Evolutionary conservation across 2,888 invertebrate genomes (phyloP).

Genomic region (Drosophila kanekoi): DNA sequence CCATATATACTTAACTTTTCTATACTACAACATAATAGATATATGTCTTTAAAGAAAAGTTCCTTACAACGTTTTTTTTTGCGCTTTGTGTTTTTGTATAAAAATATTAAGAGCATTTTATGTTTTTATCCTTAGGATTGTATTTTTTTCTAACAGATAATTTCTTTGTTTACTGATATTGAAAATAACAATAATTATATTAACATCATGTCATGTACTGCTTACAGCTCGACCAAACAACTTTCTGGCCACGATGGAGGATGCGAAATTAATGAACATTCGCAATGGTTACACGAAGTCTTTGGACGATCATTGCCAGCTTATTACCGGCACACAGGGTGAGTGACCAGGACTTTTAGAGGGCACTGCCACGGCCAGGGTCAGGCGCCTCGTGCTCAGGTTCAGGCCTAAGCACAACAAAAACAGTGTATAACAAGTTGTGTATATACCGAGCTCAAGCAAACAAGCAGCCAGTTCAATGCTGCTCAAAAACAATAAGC

Average conservation of each 20-base stretch:
- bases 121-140: no score
- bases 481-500: constrained; percentile 49
- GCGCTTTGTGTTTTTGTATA: no score
- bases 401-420: constrained; percentile 13
- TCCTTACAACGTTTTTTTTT: no score
- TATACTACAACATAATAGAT: no score
- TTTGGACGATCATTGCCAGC: constrained; percentile 72
- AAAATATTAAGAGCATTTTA: no score
- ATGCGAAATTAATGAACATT: constrained; percentile 69
- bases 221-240: constrained; percentile 27
- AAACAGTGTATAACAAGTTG: neutral
- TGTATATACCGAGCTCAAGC: constrained; percentile 3
- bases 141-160: no score
- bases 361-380: constrained; percentile 23
- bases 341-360: constrained; percentile 42
- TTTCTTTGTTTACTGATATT: neutral
- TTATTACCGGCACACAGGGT: constrained; percentile 66
- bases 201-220: neutral
- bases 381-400: neutral
- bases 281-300: constrained; percentile 67
- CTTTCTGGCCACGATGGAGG: constrained; percentile 53
- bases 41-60: no score
- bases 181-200: neutral
- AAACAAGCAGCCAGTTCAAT: constrained; percentile 34
- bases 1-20: no score